Conservation (phyloP, 2,113 vertebrate species). For the Dissostichus mawsoni region DNA sequence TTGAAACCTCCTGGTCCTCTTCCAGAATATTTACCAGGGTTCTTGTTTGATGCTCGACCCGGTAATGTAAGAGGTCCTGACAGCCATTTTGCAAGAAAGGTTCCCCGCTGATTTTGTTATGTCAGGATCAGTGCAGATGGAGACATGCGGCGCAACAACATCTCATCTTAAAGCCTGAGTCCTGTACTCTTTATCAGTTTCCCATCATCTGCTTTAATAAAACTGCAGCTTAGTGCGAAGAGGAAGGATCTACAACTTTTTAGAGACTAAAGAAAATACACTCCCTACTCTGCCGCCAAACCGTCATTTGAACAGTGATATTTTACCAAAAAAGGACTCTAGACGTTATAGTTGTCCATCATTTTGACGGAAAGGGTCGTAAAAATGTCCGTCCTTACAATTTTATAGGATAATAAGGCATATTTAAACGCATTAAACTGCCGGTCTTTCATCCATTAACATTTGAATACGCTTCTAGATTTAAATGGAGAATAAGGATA, state of each 20-base stretch:
- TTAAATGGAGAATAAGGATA: too few relatives aligned
- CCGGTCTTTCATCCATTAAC: too few relatives aligned
- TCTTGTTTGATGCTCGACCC: neutral
- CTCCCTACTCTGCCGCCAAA: neutral
- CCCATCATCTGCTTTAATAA: neutral
- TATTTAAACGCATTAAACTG: too few relatives aligned
- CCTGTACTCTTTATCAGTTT: neutral
- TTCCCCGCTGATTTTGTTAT: neutral
- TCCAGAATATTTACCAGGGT: neutral
- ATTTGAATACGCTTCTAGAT: too few relatives aligned
- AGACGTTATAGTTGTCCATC: too few relatives aligned
- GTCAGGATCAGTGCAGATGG: neutral
- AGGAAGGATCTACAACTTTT: neutral
- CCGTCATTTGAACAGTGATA: neutral
- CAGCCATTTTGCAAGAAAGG: neutral
- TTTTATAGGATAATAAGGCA: too few relatives aligned
- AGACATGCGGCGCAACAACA: neutral
- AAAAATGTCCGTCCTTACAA: too few relatives aligned
- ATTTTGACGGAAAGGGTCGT: too few relatives aligned
- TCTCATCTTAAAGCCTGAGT: neutral
- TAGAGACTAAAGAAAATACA: neutral
- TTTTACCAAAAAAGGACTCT: slow-evolving; percentile 12
- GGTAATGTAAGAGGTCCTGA: neutral
- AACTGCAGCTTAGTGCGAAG: neutral
- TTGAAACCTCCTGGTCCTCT: neutral